Base-by-base conservation (phyloP, 2,888 invertebrate species). In the Clitarchus hookeri region DNA sequence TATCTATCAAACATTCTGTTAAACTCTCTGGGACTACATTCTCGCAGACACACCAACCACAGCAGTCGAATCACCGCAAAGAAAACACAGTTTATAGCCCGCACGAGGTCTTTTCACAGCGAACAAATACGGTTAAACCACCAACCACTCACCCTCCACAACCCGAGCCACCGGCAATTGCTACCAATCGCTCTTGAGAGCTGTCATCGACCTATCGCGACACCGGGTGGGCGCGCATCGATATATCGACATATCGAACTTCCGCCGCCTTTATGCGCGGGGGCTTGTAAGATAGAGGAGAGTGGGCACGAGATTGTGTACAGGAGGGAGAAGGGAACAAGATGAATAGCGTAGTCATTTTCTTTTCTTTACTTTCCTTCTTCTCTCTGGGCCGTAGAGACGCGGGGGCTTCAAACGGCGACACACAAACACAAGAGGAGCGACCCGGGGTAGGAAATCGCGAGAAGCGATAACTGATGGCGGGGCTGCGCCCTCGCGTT, bases 161-260 rank as follows among this genome's bases (percentile, higher is more conserved):
- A 53, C 53, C 65, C 65, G 19, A 65, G 65, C 65, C 19, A 23
- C 48, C 48, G 65, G 16, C 65, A 65, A 65, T 65, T 23, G 65
- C 16, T 23, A 23, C 65, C 65, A n/a, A 65, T 65, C 65, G 65
- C 65, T 65, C 65, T 23, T 65, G 13, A 19, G 65, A 65, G 65
- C 65, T 65, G 65, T 65, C 65, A 23, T 65, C 65, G 65, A 65
- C 65, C 65, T 65, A 65, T 65, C 65, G 65, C 65, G 23, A 19
- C 13, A 23, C 11, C 65, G 8, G n/a, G 13, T 1, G 13, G 23
- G 65, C 65, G 65, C 65, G 16, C 65, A 19, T 23, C 65, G 65
- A 65, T 65, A 65, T 65, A 65, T 65, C 65, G 65, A 65, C 65
- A 65, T 65, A 65, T 65, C n/a, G 65, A 65, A 65, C 65, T 65